phyloP scores from a whole-genome alignment of 2,888 invertebrate species.

The Parthenolecanium corni region DNA sequence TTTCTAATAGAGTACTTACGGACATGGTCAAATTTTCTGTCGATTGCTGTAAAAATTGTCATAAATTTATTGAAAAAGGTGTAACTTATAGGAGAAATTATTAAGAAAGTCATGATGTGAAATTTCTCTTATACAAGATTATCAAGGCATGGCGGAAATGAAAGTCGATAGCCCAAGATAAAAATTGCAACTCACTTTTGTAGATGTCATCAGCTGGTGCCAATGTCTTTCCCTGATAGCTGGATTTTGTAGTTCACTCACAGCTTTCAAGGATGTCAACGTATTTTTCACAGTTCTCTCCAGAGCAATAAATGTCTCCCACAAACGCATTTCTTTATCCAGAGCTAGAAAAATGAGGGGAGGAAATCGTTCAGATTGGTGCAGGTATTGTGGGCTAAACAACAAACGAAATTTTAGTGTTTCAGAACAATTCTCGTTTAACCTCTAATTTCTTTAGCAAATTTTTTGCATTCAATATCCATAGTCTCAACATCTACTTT shows the following conservation, averaged over 20 bases:
- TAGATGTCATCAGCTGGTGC: slow-evolving; percentile 91
- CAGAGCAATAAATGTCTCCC: slow-evolving; percentile 80
- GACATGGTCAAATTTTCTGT: slow-evolving; percentile 19
- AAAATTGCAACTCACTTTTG: slow-evolving; percentile 55
- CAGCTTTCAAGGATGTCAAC: slow-evolving; percentile 85
- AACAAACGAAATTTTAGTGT: too few relatives aligned
- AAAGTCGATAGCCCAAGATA: too few relatives aligned
- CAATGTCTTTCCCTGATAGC: slow-evolving; percentile 93
- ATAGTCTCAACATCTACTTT: slow-evolving; percentile 96
- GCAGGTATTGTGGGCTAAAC: too few relatives aligned
- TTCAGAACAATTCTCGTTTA: too few relatives aligned
- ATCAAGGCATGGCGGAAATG: neutral
- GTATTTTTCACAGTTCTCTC: slow-evolving; percentile 93
- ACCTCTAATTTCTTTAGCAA: slow-evolving; percentile 81
- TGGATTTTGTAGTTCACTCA: slow-evolving; percentile 89
- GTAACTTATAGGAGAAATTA: too few relatives aligned
- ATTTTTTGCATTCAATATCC: slow-evolving; percentile 97
- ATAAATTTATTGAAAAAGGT: neutral
- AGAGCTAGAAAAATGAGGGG: slow-evolving; percentile 44
- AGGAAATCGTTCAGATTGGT: too few relatives aligned
- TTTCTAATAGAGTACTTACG: slow-evolving; percentile 17
- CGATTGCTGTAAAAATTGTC: slow-evolving; percentile 9
- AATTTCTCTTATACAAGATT: neutral
- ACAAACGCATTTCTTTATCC: slow-evolving; percentile 91
- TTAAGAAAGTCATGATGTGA: neutral